Conservation (phyloP, 1,140 invertebrate species). For the Batillaria attramentaria region DNA sequence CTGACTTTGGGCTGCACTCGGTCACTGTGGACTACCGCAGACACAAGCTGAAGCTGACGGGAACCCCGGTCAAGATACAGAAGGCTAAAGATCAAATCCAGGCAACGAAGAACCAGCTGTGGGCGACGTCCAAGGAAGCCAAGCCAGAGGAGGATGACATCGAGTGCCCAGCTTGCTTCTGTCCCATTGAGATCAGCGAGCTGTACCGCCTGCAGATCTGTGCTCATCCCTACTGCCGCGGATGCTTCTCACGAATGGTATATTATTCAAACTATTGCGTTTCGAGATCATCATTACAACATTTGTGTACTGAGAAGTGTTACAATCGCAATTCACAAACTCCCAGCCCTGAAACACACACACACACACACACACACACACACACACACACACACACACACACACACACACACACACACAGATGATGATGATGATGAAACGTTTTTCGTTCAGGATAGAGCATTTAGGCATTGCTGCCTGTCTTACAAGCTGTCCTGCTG, state of each 20-base stretch:
- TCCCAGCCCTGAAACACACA: no score
- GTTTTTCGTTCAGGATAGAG: no score
- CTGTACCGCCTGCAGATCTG: constrained; percentile 57
- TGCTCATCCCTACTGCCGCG: constrained; percentile 62
- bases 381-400: no score
- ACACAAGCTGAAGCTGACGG: constrained; percentile 50
- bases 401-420: no score
- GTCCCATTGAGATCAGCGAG: constrained; percentile 47
- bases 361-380: no score
- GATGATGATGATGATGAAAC: no score
- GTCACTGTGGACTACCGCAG: constrained; percentile 42
- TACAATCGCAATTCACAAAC: background rate
- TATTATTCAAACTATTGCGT: background rate
- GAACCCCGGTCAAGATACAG: constrained; percentile 40
- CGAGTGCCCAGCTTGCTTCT: constrained; percentile 62
- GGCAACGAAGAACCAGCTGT: no score
- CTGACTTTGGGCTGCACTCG: constrained; percentile 30
- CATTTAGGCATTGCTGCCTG: no score
- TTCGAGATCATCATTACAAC: no score
- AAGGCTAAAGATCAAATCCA: constrained; percentile 31
- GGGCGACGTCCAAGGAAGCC: no score
- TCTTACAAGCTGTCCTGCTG: no score
- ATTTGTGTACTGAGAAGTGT: background rate
- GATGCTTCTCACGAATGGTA: constrained; percentile 49
- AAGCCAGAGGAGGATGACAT: constrained; percentile 32